Evolutionary conservation across 2,113 vertebrate species (phyloP), one percentile per base, ranked within the genome.

Genomic region (Mellivora capensis): DNA sequence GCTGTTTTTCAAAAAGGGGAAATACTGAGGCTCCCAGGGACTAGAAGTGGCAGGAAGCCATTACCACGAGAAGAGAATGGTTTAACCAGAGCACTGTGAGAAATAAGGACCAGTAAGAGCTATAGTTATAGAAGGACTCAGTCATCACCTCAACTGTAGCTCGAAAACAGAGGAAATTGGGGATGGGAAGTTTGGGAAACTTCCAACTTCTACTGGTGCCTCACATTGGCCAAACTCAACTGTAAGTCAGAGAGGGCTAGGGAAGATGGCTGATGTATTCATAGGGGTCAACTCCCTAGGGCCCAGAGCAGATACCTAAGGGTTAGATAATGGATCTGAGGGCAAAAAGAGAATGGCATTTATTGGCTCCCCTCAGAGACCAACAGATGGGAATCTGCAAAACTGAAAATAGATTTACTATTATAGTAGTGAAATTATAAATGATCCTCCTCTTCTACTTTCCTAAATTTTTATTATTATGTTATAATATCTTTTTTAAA

Each of bases 361-460:
- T 96, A 96, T 79, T 96, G 96, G 69, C 87, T 98, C 49, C 92
- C 52, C 87, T 95, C 61, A 67, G 90, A 98, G 69, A 91, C 7
- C 57, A 96, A 77, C 92, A 96, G 92, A 97, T 97, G 80, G 90
- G 42, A 92, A 90, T 61, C 84, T 37, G 31, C 42, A 96, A 84
- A 92, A 84, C 57, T 90, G 69, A 90, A 80, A 93, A 95, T 7
- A 87, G 14, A 31, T 96, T 91, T 87, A 52, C 72, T 87, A 42
- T 84, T 95, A 47, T 3, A 72, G 39, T 61, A 64, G 79, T 91
- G 25, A 97, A 96, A 95, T 80, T 87, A 18, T 39, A 90, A 87
- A 49, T 42, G 18, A 83, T 85, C 17, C 11, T 92, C 86, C 23
- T 31, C 13, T 76, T 92, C 54, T 52, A 37, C 54, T 69, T 94